These are phyloP conservation scores for Octodon degus DNA, from an alignment of 2,113 vertebrate genomes.

Conservation along the genomic window DNA sequence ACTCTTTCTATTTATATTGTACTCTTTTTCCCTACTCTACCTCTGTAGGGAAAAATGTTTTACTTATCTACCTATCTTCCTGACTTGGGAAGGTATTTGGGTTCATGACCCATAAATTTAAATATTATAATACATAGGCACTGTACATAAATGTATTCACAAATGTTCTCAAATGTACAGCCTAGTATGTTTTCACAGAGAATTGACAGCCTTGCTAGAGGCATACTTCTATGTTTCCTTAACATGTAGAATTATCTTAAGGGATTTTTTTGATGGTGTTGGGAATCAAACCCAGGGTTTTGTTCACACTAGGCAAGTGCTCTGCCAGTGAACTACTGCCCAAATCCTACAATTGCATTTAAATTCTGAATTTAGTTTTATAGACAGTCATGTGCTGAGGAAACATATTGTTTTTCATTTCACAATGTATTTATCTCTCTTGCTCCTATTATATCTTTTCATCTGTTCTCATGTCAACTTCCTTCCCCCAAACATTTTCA, in stretches of 20 bases:
- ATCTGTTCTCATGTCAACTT: background rate
- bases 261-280: background rate
- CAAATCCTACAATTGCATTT: background rate
- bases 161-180: background rate
- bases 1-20: background rate
- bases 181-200: slow-evolving; percentile 26
- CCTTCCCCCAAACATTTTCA: background rate
- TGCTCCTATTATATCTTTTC: background rate
- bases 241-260: slow-evolving; percentile 35
- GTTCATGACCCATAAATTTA: slow-evolving; percentile 35
- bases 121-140: slow-evolving; percentile 26
- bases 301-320: background rate
- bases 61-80: slow-evolving; percentile 27
- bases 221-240: slow-evolving; percentile 9
- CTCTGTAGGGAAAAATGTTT: background rate
- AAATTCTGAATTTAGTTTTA: slow-evolving; percentile 46
- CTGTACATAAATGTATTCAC: background rate
- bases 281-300: background rate
- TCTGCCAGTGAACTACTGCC: background rate
- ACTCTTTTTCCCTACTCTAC: background rate
- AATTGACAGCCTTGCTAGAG: slow-evolving; percentile 20
- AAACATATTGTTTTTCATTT: slow-evolving; percentile 40
- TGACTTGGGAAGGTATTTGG: slow-evolving; percentile 32
- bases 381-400: background rate
- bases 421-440: background rate